Evolutionary conservation across 1,140 invertebrate genomes (phyloP).

Genomic region (Holotrichia oblita): DNA sequence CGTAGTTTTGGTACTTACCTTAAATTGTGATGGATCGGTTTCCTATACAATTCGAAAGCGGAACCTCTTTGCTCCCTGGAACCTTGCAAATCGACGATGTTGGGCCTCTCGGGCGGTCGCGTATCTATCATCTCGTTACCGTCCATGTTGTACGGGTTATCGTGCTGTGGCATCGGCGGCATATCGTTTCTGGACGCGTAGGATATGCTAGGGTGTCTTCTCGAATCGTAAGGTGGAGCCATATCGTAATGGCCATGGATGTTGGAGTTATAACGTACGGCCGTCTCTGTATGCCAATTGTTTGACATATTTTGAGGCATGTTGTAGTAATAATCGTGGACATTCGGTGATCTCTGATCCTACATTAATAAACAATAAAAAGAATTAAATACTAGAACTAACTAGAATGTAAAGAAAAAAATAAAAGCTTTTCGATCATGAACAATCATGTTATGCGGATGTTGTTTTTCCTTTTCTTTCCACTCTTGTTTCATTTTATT

Average conservation of each 20-base stretch:
- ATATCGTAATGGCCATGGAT: slow-evolving; percentile 58
- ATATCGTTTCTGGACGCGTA: slow-evolving; percentile 60
- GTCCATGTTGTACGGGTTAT: slow-evolving; percentile 49
- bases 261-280: slow-evolving; percentile 53
- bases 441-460: too few species aligned
- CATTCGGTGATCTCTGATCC: slow-evolving; percentile 56
- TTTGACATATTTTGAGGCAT: slow-evolving; percentile 56
- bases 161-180: slow-evolving; percentile 56
- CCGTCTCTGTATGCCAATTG: slow-evolving; percentile 55
- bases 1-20: slow-evolving; percentile 66
- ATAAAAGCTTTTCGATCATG: too few species aligned
- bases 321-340: slow-evolving; percentile 65
- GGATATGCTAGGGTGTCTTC: slow-evolving; percentile 59
- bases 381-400: background rate
- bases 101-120: slow-evolving; percentile 53
- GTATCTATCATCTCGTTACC: slow-evolving; percentile 52
- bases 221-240: slow-evolving; percentile 57
- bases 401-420: too few species aligned
- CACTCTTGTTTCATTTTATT: too few species aligned
- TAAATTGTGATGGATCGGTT: slow-evolving; percentile 81
- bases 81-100: slow-evolving; percentile 65
- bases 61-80: slow-evolving; percentile 91
- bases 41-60: slow-evolving; percentile 94
- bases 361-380: background rate
- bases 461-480: too few species aligned